Conservation (phyloP, 2,797 vertebrate genomes). For the Remorina albescens region DNA sequence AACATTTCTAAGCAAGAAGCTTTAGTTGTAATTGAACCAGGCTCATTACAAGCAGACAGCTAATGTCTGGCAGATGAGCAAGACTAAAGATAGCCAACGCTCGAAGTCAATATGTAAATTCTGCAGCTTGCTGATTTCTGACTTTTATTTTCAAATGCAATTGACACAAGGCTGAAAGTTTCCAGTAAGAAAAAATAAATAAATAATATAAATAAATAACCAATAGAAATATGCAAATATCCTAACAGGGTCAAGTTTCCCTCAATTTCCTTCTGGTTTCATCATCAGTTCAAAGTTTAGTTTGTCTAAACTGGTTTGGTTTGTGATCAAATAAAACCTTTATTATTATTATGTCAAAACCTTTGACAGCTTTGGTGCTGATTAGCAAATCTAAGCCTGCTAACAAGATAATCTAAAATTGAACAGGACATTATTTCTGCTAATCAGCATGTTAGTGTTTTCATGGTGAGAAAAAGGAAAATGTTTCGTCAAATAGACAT, state of each 20-base stretch:
- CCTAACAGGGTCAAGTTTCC: no score
- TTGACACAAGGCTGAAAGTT: slow-evolving; percentile 1
- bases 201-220: no score
- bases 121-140: slow-evolving; percentile 23
- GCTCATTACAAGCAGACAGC: slow-evolving; percentile 26
- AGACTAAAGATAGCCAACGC: slow-evolving; percentile 7
- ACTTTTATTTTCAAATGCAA: slow-evolving; percentile 9
- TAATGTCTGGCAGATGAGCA: slow-evolving; percentile 39
- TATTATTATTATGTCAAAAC: no score
- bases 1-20: slow-evolving; percentile 14
- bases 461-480: background rate
- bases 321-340: background rate
- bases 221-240: background rate
- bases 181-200: background rate
- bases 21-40: slow-evolving; percentile 29
- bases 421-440: background rate
- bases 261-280: background rate
- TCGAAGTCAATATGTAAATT: slow-evolving; percentile 24
- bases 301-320: background rate
- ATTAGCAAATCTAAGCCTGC: background rate
- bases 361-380: background rate
- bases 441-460: background rate
- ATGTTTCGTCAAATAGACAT: background rate
- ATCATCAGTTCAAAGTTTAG: background rate
- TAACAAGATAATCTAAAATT: background rate